Evolutionary conservation across 1,140 invertebrate species (phyloP).

Genomic region (Zaprionus ghesquierei): DNA sequence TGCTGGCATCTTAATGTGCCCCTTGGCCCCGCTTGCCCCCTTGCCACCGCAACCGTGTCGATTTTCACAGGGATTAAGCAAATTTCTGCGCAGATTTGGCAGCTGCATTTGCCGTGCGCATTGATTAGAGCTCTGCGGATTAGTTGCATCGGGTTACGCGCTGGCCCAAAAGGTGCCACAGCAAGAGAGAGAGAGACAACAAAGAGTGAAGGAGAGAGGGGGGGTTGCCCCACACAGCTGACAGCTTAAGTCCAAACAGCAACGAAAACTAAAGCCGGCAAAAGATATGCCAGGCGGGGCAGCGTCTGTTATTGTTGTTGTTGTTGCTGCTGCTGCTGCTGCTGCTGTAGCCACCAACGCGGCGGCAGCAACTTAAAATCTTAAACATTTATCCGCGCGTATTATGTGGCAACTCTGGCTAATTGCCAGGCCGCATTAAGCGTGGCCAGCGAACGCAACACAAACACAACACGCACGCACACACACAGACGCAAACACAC

Average conservation of each 20-base stretch:
- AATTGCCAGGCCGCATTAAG: conserved; percentile 70
- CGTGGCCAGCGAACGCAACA: conserved; percentile 32
- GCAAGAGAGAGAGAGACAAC: not conserved
- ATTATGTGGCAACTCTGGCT: conserved; percentile 82
- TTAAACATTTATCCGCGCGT: conserved; percentile 81
- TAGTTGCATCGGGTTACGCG: conserved; percentile 58
- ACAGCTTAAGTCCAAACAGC: conserved; percentile 63
- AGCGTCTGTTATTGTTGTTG: not conserved
- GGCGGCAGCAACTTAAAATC: conserved; percentile 71
- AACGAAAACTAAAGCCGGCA: conserved; percentile 46
- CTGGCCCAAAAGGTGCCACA: conserved; percentile 42
- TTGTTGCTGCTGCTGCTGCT: not conserved
- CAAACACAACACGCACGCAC: conserved; percentile 17
- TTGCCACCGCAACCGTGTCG: not conserved
- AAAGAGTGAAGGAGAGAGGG: not conserved
- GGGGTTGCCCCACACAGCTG: conserved; percentile 24
- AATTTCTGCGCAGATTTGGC: conserved; percentile 75
- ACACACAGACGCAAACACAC: conserved; percentile 5
- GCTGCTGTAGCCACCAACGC: conserved; percentile 29
- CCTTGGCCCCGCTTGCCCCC: not conserved
- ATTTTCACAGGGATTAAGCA: conserved; percentile 62
- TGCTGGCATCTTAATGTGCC: conserved; percentile 53
- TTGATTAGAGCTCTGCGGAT: conserved; percentile 65
- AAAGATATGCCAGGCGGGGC: conserved; percentile 28
- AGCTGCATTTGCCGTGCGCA: not conserved